phyloP scores from a whole-genome alignment of 37 sponge, comb jelly and placozoan species.

The Halichondria panicea region DNA sequence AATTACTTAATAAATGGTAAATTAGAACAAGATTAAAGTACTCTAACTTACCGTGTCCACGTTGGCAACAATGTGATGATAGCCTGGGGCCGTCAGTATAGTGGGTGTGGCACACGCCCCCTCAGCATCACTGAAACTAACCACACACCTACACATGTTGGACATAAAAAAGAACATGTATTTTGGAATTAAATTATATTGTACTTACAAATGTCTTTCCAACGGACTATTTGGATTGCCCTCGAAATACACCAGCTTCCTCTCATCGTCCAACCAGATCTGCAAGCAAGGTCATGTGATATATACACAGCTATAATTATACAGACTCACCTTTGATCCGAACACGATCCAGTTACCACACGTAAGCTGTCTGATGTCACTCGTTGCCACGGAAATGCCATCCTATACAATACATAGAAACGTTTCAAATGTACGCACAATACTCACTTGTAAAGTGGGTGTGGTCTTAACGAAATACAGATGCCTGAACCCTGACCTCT shows the following conservation, averaged over 20 bases:
- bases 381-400: neutral
- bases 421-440: too few species aligned
- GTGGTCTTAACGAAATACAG: conserved; percentile 40
- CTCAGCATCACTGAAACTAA: neutral
- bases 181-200: neutral
- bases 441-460: too few species aligned
- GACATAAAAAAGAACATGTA: neutral
- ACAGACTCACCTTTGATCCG: conserved; percentile 41
- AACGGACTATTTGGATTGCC: conserved; percentile 48
- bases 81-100: conserved; percentile 56
- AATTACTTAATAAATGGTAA: too few species aligned
- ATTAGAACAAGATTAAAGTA: too few species aligned
- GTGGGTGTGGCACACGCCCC: conserved; percentile 12
- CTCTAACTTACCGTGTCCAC: conserved; percentile 52
- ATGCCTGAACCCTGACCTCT: conserved; percentile 58
- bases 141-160: conserved; percentile 33
- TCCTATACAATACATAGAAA: too few species aligned
- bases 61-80: conserved; percentile 37
- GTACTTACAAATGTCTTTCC: conserved; percentile 79
- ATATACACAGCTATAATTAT: too few species aligned
- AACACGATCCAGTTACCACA: conserved; percentile 62
- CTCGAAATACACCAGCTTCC: conserved; percentile 62
- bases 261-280: conserved; percentile 66
- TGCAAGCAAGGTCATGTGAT: neutral
- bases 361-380: conserved; percentile 21